These are phyloP conservation scores for Hemibagrus guttatus DNA, from an alignment of 2,797 vertebrate genomes.

Conservation along the genomic window DNA sequence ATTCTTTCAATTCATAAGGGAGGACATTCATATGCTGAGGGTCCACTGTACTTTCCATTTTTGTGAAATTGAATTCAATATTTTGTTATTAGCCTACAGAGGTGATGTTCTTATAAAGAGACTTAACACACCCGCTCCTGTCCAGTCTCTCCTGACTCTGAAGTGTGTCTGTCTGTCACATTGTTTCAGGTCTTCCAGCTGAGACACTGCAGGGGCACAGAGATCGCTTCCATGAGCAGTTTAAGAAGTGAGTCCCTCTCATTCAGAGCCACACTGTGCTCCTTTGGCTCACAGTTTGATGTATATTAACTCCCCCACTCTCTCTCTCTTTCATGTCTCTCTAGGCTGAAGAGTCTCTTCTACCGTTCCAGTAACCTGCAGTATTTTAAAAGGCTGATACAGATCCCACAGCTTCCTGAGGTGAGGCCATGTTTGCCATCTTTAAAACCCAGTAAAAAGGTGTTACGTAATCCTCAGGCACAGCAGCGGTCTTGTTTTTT, in stretches of 20 bases:
- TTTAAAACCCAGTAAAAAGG: conserved; percentile 31
- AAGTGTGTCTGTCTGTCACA: neutral
- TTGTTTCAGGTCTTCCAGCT: conserved; percentile 85
- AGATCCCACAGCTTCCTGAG: conserved; percentile 98
- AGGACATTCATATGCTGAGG: no score
- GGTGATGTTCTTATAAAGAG: no score
- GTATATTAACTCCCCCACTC: neutral
- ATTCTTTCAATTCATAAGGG: no score
- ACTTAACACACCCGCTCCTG: neutral
- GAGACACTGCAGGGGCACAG: conserved; percentile 97
- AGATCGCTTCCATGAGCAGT: conserved; percentile 98
- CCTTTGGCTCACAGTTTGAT: neutral
- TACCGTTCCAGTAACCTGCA: conserved; percentile 98
- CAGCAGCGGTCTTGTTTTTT: conserved; percentile 4
- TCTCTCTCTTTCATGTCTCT: neutral
- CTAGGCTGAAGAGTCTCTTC: conserved; percentile 93
- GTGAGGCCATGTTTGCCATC: conserved; percentile 68
- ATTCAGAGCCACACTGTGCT: neutral
- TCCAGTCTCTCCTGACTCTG: neutral
- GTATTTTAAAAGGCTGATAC: conserved; percentile 97
- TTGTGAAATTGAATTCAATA: no score
- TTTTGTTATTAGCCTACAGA: no score
- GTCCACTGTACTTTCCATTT: no score
- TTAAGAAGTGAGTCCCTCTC: conserved; percentile 85
- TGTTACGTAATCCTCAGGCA: conserved; percentile 24